Base-by-base conservation (phyloP, 2,797 vertebrate species). In the Cyclura pinguis region DNA sequence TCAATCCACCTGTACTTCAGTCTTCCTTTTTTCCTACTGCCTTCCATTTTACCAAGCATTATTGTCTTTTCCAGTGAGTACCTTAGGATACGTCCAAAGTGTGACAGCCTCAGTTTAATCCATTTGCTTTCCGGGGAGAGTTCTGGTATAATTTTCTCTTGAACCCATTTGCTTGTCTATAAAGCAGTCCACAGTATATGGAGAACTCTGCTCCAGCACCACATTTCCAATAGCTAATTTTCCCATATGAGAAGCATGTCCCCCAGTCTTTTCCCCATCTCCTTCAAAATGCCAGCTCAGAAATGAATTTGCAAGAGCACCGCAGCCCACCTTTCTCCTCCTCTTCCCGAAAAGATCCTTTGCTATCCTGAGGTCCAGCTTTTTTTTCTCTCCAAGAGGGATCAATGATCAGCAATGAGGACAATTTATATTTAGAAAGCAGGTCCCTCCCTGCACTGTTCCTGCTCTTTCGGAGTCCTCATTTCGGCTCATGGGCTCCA, bases 371-470 rank as follows among this genome's bases (percentile, higher is more conserved):
- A 80, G 73, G 90, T 67, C 69, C 6, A 24, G 69, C 47, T 77
- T 76, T 77, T 69, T 78, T 29, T 3, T 27, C 64, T 27, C 22
- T 24, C 67, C 1, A 59, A 69, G 73, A 72, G 59, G 72, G 57
- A 89, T 86, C 69, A 77, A 82, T 86, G 57, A 18, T 83, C 87
- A 50, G 24, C 38, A 78, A 89, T 6, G 72, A 84, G 91, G 72
- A 86, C 84, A 14, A 67, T 47, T 83, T 91, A 89, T 69, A 83
- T 89, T 82, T 89, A 86, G 91, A 82, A 91, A n/a, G 16, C 52
- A 50, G 50, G 50, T 80, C 85, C 38, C 62, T 16, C 1, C 20
- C 76, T 67, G 27, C 7, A 27, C 64, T 10, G 9, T 67, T 4
- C 0, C 0, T 16, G 0, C 57, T 27, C 0, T 73, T 10, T 76